Conservation (phyloP, 1,140 invertebrate genomes). For the Drosophila orosa region DNA sequence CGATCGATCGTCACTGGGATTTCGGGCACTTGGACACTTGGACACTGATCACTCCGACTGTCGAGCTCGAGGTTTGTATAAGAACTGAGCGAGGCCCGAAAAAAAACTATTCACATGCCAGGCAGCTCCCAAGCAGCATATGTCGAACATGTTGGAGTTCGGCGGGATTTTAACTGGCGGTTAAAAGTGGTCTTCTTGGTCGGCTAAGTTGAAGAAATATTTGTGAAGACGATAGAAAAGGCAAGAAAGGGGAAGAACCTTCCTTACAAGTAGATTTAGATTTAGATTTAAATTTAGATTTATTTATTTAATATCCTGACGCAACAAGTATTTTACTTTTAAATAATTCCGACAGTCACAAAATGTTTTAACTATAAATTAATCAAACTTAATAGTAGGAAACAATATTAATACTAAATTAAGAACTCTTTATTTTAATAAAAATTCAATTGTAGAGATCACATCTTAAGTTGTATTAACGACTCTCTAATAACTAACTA, state of each 20-base stretch:
- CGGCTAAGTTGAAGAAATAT: background rate
- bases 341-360: no score
- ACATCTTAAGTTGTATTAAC: background rate
- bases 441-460: background rate
- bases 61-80: conserved; percentile 61
- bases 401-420: background rate
- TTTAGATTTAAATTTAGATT: no score
- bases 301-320: no score
- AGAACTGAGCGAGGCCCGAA: conserved; percentile 57
- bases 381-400: background rate
- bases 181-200: conserved; percentile 1
- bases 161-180: conserved; percentile 7
- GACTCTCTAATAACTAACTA: no score
- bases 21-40: background rate
- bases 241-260: background rate
- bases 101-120: conserved; percentile 40
- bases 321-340: no score
- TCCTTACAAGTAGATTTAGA: background rate
- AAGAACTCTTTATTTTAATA: background rate
- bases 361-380: no score
- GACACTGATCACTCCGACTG: conserved; percentile 30
- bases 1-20: background rate
- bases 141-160: conserved; percentile 64
- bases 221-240: background rate
- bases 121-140: conserved; percentile 20